A percentile compares a stretch with the other conserved stretches of the same genome.
Conservation (phyloP, 2,797 vertebrate genomes). For the Muscicapa striata region DNA sequence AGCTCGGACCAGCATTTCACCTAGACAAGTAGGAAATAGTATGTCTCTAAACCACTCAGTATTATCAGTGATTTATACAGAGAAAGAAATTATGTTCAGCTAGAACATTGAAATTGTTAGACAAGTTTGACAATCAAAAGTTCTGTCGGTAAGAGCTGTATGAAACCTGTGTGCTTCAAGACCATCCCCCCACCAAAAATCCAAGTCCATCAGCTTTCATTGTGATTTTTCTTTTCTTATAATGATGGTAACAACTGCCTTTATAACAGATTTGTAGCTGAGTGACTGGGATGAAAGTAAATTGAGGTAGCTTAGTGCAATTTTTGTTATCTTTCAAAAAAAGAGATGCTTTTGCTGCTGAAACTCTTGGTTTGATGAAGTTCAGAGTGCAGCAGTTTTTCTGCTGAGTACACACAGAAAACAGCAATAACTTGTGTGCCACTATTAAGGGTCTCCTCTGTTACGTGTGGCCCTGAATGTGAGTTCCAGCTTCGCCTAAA, state of each 20-base stretch:
- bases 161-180: neutral
- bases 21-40: neutral
- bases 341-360: neutral
- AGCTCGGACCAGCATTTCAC: neutral
- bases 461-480: neutral
- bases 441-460: neutral
- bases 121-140: neutral
- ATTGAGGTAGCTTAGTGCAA: neutral
- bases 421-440: fast-evolving
- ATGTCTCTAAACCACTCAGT: neutral
- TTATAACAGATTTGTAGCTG: neutral
- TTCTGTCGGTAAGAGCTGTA: neutral
- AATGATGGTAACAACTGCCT: neutral
- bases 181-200: neutral
- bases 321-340: neutral
- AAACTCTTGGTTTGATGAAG: neutral
- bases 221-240: neutral
- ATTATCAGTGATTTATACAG: neutral
- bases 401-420: neutral
- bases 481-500: neutral
- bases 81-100: neutral
- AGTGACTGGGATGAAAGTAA: neutral
- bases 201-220: neutral
- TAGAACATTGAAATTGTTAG: neutral
- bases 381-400: neutral